Base-by-base conservation (phyloP, 2,113 vertebrate genomes). In the Neoarius graeffei region DNA sequence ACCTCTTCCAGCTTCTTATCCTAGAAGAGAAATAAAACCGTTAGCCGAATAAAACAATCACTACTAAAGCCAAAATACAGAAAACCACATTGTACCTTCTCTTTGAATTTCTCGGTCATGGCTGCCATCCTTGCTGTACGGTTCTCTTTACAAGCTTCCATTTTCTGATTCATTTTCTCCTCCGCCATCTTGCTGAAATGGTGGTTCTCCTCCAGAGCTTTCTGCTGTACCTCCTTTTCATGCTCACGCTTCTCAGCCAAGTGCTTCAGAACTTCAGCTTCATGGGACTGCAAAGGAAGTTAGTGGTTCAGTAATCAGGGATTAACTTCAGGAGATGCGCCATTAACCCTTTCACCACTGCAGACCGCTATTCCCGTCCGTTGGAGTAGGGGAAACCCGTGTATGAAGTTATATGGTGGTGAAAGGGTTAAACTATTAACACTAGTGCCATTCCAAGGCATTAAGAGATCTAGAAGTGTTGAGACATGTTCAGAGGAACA, bases 171-270 rank as follows among this genome's bases (percentile, higher is more conserved):
- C 90, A 99, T 96, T 91, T 99, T 99, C 94, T 99, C 98, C 91
- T 99, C 98, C 5, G 98, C 97, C 97, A 99, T 98, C 93, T 99
- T 99, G 91, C 98, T 99, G 95, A 99, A 99, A 94, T 99, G 99
- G 94, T 98, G 97, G 93, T 98, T 99, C 88, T 99, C 98, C 85
- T 99, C 98, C 89, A 97, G 96, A 0, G 97, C 98, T 92, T 99
- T 99, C 93, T 98, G 97, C 15, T 96, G 96, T 94, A 99, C 98
- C 81, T 97, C 98, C 89, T 98, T 99, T 90, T 98, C 97, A 4
- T 99, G 98, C 94, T 99, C 98, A 2, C 98, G 92, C 91, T 99
- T 99, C 93, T 98, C 98, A 5, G 98, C 98, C 2, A 99, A 95
- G 90, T 99, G 97, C 94, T 98, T 99, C 93, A 99, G 95, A 88